Conservation (phyloP, 2,797 vertebrate species). For the Propithecus deckenii region DNA sequence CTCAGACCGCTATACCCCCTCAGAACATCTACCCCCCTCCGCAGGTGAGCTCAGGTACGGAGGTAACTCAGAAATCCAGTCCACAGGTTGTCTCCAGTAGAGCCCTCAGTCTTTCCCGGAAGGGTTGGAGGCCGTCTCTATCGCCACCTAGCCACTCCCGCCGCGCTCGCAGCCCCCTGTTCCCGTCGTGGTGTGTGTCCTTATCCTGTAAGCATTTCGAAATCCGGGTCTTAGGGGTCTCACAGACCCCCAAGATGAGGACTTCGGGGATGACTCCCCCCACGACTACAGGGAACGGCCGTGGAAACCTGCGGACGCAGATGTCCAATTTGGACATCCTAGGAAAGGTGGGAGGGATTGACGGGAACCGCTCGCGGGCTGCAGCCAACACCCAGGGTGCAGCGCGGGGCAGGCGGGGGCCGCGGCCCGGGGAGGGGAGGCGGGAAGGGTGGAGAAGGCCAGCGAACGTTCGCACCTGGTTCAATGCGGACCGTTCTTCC, state of each 20-base stretch:
- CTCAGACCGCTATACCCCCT: background rate
- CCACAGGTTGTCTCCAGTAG: background rate
- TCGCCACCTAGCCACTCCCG: accelerated
- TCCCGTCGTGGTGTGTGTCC: accelerated
- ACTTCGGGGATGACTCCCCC: too few relatives aligned
- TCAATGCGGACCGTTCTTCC: constrained; percentile 55
- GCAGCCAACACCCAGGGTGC: constrained; percentile 83
- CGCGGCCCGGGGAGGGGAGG: constrained; percentile 62
- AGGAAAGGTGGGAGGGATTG: constrained; percentile 87
- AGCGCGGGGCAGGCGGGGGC: constrained; percentile 67
- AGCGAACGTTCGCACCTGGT: constrained; percentile 63
- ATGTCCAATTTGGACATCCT: constrained; percentile 96
- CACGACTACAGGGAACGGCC: too few relatives aligned
- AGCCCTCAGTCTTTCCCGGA: background rate
- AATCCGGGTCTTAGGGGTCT: background rate
- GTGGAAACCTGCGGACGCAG: too few relatives aligned
- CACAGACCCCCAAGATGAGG: background rate
- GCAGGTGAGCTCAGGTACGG: background rate
- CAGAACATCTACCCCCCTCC: background rate
- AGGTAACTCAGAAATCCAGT: background rate
- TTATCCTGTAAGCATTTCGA: accelerated
- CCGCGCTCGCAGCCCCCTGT: accelerated
- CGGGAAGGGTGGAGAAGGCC: constrained; percentile 31
- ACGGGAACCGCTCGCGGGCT: constrained; percentile 86
- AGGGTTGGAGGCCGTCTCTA: background rate